phyloP scores from a whole-genome alignment of 2,113 vertebrate species.

The Pteronura brasiliensis region DNA sequence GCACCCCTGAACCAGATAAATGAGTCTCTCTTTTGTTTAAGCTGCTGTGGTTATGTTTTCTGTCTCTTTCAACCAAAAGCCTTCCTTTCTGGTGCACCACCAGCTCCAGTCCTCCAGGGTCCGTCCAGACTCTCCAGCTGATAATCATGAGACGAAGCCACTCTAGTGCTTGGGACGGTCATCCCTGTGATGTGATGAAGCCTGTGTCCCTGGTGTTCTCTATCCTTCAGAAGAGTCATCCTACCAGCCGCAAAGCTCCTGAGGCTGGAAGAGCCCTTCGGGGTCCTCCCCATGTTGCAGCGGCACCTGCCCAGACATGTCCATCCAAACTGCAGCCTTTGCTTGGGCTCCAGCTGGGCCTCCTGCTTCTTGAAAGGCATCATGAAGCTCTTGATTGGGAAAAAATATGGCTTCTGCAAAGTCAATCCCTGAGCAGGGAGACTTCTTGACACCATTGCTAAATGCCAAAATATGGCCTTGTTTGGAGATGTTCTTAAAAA shows the following conservation, averaged over 20 bases:
- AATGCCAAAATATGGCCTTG: neutral
- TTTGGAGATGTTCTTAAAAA: neutral
- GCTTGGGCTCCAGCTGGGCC: neutral
- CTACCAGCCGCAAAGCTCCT: neutral
- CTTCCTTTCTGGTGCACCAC: neutral
- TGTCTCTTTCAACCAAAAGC: neutral
- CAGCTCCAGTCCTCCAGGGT: neutral
- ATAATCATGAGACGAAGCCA: rapidly evolving
- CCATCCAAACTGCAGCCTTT: neutral
- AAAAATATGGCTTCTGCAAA: neutral
- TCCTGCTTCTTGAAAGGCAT: neutral
- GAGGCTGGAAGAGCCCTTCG: rapidly evolving
- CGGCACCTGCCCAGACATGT: neutral
- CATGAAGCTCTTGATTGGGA: neutral
- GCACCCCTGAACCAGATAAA: neutral
- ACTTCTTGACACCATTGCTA: neutral
- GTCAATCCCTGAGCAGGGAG: neutral
- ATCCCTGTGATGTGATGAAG: neutral
- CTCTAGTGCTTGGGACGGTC: rapidly evolving
- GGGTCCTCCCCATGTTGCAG: too few species aligned
- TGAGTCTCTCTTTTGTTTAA: neutral
- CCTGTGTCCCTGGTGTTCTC: rapidly evolving
- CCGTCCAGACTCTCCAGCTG: rapidly evolving
- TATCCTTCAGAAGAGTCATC: too few species aligned
- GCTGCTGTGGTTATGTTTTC: neutral